Evolutionary conservation across 2,797 vertebrate genomes (phyloP).

Genomic region (Manis crassicaudata): DNA sequence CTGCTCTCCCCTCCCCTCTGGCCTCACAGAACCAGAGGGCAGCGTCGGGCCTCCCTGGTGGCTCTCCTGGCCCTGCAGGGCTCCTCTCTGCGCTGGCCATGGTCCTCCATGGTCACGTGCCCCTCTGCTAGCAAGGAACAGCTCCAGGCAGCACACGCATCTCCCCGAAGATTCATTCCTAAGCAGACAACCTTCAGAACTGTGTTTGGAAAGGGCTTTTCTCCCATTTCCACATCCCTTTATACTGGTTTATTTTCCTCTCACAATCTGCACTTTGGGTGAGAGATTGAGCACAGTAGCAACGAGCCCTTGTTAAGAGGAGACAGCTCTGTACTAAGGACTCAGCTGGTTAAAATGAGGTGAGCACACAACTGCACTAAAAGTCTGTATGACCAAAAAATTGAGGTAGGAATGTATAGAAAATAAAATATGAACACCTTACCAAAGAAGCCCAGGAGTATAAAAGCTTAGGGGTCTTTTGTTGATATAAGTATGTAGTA

Average conservation of each 20-base stretch:
- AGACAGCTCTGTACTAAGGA: background rate
- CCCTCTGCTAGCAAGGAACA: too few species aligned
- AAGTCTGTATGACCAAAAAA: background rate
- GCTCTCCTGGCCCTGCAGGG: background rate
- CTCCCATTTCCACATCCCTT: background rate
- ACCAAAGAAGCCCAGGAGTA: slow-evolving; percentile 10
- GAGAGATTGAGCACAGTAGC: background rate
- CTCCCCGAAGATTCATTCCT: background rate
- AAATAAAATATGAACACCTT: slow-evolving; percentile 35
- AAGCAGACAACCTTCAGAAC: background rate
- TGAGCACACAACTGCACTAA: background rate
- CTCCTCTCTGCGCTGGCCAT: too few species aligned
- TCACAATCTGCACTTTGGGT: background rate
- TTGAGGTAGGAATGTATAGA: background rate
- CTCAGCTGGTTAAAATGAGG: background rate
- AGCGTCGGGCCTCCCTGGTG: background rate
- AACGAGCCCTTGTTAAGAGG: background rate
- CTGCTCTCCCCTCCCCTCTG: background rate
- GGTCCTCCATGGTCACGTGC: too few species aligned
- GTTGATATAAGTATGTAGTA: slow-evolving; percentile 57
- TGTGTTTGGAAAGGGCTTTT: background rate
- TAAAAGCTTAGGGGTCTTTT: slow-evolving; percentile 41
- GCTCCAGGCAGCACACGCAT: background rate
- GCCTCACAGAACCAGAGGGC: background rate
- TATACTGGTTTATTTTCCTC: slow-evolving; percentile 11